Evolutionary conservation across 2,888 invertebrate species (phyloP), one percentile per base, ranked within the genome.

Genomic region (Cryptophagus acutangulus): DNA sequence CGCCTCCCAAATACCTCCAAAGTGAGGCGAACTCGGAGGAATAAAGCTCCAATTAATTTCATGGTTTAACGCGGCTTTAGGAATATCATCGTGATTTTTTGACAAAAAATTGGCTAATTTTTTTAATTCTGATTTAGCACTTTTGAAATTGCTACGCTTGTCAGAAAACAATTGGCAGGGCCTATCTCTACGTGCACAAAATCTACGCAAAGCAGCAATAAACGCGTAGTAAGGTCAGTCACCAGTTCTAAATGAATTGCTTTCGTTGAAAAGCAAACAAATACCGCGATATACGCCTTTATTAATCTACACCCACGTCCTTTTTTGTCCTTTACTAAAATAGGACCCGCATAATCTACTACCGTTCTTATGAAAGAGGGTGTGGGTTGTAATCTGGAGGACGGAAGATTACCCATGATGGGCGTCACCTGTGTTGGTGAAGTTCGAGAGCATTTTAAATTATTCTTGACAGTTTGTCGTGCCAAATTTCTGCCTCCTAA

Each of bases 171-270:
- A 37, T 0, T 43, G 26, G 2, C 15, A 10, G 3, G 45, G 45
- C 6, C 40, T 34, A 2, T 59, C 59, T 26, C 57, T 26, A 17
- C 57, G 35, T 1, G 53, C 37, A n/a, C 54, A 44, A 30, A 59
- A 59, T 3, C 55, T 42, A 9, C 38, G 10, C n/a, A 57, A 31
- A 1, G 51, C 35, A 2, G 43, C 49, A 3, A 58, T 14, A 38
- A 59, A 57, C 2, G 49, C 2, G 55, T 47, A 2, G 45, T 37
- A 1, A 57, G 26, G 28, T 41, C 43, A 4, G 41, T 41, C 1
- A 58, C 55, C 3, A 55, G 25, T 33, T 61, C 57, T n/a, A 59
- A 16, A 31, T 60, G 57, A 12, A 61, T 29, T 0, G 61, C 58
- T 29, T 41, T 42, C 5, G 51, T 51, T 13, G 40, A 2, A 9